Evolutionary conservation across 92 coral and sea anemone species (phyloP), one percentile per base, ranked within the genome.

Genomic region (Palythoa grandis): DNA sequence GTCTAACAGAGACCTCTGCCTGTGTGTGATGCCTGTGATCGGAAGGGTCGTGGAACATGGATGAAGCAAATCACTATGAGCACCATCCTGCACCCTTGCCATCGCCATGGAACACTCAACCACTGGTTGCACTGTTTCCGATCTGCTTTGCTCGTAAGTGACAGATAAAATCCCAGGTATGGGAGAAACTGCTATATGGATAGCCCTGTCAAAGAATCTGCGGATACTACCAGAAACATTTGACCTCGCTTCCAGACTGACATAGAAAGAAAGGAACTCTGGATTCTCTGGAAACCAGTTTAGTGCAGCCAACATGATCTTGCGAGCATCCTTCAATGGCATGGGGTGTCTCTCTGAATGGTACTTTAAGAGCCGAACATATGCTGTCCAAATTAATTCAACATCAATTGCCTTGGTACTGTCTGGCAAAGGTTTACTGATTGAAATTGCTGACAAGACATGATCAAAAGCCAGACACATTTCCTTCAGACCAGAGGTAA

Each of bases 1-100:
- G 76, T 97, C 99, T 79, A 93, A 92, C 92, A 97, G 54, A 14
- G 99, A 93, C 25, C 93, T 87, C 86, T 95, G 93, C 22, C 99
- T 93, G 87, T 97, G 94, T 25, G 91, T 83, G 72, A 95, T 85
- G 37, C 99, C 99, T 7, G 97, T 92, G 3, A 70, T 61, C 5
- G 99, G 95, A 6, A 95, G 89, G 47, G 95, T 83, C 0, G 98
- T 93, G 37, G 90, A 68, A 66, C 74, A 80, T 9, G 83, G 79
- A 37, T 83, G 71, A 20, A 83, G 15, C 3, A 76, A 8, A 58
- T 67, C 76, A 43, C 61, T 58, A 13, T 56, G 71, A 7, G 52
- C 65, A 9, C 10, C 48, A 20, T 35, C 54, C 12, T 13, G 70
- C 7, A 52, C 39, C 15, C 61, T 9, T 8, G 23, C 73, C 3